Evolutionary conservation across 1,140 invertebrate genomes (phyloP).

Genomic region (Polypedilum vanderplanki): DNA sequence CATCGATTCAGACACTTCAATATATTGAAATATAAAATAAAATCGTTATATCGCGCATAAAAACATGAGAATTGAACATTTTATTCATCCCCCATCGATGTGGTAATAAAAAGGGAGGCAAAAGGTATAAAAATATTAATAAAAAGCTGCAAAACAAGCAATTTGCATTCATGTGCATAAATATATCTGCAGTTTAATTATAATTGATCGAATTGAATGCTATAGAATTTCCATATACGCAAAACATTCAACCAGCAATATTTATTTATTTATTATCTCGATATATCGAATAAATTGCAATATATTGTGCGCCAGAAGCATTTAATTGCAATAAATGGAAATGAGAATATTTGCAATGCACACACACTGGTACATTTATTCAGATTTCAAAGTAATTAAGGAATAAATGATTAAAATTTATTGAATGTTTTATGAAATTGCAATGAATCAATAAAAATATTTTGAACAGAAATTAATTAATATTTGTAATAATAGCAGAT

Average conservation of each 20-base stretch:
- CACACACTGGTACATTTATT: neutral
- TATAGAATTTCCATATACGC: neutral
- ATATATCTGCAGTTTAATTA: neutral
- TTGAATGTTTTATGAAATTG: neutral
- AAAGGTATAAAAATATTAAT: neutral
- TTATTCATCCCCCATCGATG: too few species aligned
- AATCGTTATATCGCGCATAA: neutral
- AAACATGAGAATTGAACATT: neutral
- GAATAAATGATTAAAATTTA: slow-evolving; percentile 13
- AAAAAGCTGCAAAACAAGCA: neutral
- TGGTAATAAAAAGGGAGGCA: too few species aligned
- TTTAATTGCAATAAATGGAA: slow-evolving; percentile 19
- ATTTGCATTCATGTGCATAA: neutral
- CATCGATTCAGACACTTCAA: neutral
- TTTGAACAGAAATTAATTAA: too few species aligned
- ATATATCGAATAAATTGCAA: neutral
- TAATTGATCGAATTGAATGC: slow-evolving; percentile 1
- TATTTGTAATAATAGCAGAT: too few species aligned
- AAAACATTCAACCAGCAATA: neutral
- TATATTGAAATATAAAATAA: neutral
- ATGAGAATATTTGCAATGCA: neutral
- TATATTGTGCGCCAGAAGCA: neutral
- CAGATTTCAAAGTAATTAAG: slow-evolving; percentile 18
- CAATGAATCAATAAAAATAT: too few species aligned
- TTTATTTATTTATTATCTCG: neutral